These are phyloP conservation scores for Orthosia gothica DNA, from an alignment of 2,888 invertebrate genomes.

Conservation along the genomic window DNA sequence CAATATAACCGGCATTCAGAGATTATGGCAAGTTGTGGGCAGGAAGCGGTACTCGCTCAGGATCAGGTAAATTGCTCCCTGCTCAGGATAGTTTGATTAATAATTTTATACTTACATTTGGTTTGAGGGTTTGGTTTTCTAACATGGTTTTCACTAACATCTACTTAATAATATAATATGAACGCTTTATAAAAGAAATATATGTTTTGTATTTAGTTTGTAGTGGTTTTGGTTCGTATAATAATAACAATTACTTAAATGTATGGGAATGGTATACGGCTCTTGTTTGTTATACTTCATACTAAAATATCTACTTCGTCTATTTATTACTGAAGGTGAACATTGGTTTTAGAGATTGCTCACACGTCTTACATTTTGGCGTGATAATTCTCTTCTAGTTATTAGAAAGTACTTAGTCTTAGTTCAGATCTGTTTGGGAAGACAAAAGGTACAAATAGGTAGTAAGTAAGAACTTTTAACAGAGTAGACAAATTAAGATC, in stretches of 20 bases:
- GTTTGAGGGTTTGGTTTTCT: slow-evolving; percentile 88
- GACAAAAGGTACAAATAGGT: slow-evolving; percentile 55
- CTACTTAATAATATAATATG: slow-evolving; percentile 69
- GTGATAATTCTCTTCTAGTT: slow-evolving; percentile 77
- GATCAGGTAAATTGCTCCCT: slow-evolving; percentile 89
- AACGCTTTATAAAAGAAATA: slow-evolving; percentile 76
- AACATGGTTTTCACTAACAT: slow-evolving; percentile 85
- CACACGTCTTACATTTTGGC: slow-evolving; percentile 90
- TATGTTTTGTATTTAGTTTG: slow-evolving; percentile 72
- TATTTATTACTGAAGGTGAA: slow-evolving; percentile 40
- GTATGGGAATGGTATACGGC: slow-evolving; percentile 79
- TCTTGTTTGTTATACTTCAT: slow-evolving; percentile 65
- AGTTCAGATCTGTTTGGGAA: slow-evolving; percentile 58
- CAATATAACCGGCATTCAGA: slow-evolving; percentile 88
- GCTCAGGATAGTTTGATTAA: slow-evolving; percentile 89
- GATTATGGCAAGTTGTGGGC: slow-evolving; percentile 85
- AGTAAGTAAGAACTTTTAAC: slow-evolving; percentile 60
- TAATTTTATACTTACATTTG: slow-evolving; percentile 84
- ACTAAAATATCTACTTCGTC: slow-evolving; percentile 52
- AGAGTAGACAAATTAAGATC: slow-evolving; percentile 51
- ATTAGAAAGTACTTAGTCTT: slow-evolving; percentile 60
- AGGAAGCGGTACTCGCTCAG: slow-evolving; percentile 91
- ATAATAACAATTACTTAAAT: slow-evolving; percentile 69
- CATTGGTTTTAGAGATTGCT: slow-evolving; percentile 75
- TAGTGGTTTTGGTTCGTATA: slow-evolving; percentile 80